phyloP scores from a whole-genome alignment of 1,140 invertebrate species.

The Nasonia vitripennis region DNA sequence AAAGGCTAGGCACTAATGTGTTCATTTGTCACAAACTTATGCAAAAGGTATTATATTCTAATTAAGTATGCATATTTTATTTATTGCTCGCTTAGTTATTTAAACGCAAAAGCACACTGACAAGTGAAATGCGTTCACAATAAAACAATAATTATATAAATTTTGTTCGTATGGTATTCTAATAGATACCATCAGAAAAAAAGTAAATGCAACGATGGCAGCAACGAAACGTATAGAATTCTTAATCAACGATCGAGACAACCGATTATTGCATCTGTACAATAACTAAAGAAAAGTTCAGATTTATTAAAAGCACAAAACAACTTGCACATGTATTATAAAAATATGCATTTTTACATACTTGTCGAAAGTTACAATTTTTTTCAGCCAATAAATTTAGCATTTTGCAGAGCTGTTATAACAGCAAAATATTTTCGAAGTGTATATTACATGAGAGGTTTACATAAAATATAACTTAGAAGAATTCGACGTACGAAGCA shows the following conservation, averaged over 20 bases:
- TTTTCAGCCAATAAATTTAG: neutral
- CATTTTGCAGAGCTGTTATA: neutral
- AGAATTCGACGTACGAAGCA: slow-evolving; percentile 32
- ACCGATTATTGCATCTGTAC: neutral
- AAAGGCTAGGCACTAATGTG: too few relatives aligned
- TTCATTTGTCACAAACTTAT: too few relatives aligned
- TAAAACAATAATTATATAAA: neutral
- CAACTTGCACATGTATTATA: neutral
- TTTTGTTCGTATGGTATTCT: too few relatives aligned
- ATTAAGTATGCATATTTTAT: neutral
- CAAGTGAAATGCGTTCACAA: neutral
- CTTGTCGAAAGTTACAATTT: neutral
- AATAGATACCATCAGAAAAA: neutral
- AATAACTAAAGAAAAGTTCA: neutral
- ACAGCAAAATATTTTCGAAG: neutral
- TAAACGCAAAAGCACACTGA: neutral
- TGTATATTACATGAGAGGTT: neutral
- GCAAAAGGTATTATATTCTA: neutral
- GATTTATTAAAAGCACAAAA: slow-evolving; percentile 9
- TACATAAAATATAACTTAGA: slow-evolving; percentile 5
- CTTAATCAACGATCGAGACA: neutral
- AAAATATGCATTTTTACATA: neutral
- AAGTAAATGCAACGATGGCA: neutral
- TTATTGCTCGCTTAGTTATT: neutral
- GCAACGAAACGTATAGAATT: neutral